Percentiles rank a stretch among this genome's conserved stretches.
Conservation (phyloP, 1,140 invertebrate genomes). For the Philotrypesis tridentata region DNA sequence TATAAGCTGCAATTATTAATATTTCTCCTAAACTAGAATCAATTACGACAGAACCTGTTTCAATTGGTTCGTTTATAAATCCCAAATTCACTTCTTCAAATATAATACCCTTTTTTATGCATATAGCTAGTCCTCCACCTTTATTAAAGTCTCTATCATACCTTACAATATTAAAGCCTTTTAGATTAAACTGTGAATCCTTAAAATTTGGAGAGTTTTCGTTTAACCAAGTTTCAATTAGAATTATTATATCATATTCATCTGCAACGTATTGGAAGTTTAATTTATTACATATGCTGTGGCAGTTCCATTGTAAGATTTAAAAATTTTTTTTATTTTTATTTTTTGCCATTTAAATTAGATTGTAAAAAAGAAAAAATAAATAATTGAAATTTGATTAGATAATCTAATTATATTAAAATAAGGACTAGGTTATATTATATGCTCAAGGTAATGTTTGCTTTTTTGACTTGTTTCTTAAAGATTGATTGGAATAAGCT, state of each 20-base stretch:
- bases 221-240: conserved; percentile 53
- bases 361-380: too few species aligned
- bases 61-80: neutral
- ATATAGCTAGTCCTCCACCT: conserved; percentile 51
- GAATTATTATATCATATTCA: conserved; percentile 52
- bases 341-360: too few species aligned
- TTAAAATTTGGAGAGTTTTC: too few species aligned
- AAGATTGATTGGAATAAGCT: too few species aligned
- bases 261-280: conserved; percentile 43
- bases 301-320: neutral
- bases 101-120: conserved; percentile 44
- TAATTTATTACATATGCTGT: conserved; percentile 51
- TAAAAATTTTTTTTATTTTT: neutral
- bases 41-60: conserved; percentile 39
- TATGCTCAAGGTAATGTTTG: too few species aligned
- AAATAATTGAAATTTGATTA: too few species aligned
- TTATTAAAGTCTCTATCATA: conserved; percentile 44
- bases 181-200: neutral
- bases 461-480: too few species aligned
- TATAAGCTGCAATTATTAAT: conserved; percentile 38
- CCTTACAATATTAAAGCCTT: conserved; percentile 45
- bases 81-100: conserved; percentile 27
- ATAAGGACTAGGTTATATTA: too few species aligned
- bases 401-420: too few species aligned
- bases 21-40: neutral